phyloP scores from a whole-genome alignment of 2,888 invertebrate genomes.

The Drosophila acutilabella region DNA sequence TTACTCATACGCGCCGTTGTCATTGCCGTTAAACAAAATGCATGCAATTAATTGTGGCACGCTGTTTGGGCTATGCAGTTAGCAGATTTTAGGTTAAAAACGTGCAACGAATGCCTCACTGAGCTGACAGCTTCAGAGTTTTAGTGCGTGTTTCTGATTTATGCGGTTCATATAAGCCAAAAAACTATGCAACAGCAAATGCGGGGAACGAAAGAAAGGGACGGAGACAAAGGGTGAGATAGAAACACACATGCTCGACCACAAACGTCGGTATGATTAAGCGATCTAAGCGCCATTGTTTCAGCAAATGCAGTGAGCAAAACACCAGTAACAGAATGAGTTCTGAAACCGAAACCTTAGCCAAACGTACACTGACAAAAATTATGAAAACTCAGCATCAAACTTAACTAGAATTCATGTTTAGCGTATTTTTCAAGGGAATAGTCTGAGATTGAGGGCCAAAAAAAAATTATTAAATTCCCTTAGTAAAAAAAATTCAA shows the following conservation, averaged over 20 bases:
- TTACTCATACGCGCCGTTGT: slow-evolving; percentile 65
- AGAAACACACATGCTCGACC: slow-evolving; percentile 50
- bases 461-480: too few relatives aligned
- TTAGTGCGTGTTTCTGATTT: slow-evolving; percentile 70
- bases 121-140: slow-evolving; percentile 54
- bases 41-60: slow-evolving; percentile 69
- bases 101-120: slow-evolving; percentile 47
- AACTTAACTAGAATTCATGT: too few relatives aligned
- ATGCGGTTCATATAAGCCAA: slow-evolving; percentile 56
- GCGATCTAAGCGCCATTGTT: slow-evolving; percentile 82
- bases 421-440: too few relatives aligned
- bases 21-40: slow-evolving; percentile 16
- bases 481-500: too few relatives aligned
- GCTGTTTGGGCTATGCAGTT: slow-evolving; percentile 46
- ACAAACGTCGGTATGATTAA: slow-evolving; percentile 80
- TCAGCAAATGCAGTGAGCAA: slow-evolving; percentile 46
- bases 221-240: too few relatives aligned
- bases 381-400: background rate
- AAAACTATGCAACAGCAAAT: slow-evolving; percentile 15
- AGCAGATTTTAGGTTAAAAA: slow-evolving; percentile 55
- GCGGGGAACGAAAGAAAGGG: background rate
- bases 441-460: too few relatives aligned
- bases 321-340: slow-evolving; percentile 6
- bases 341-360: background rate
- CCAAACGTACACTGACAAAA: background rate